Base-by-base conservation (phyloP, 2,888 invertebrate species). In the Andrena chrysosceles region DNA sequence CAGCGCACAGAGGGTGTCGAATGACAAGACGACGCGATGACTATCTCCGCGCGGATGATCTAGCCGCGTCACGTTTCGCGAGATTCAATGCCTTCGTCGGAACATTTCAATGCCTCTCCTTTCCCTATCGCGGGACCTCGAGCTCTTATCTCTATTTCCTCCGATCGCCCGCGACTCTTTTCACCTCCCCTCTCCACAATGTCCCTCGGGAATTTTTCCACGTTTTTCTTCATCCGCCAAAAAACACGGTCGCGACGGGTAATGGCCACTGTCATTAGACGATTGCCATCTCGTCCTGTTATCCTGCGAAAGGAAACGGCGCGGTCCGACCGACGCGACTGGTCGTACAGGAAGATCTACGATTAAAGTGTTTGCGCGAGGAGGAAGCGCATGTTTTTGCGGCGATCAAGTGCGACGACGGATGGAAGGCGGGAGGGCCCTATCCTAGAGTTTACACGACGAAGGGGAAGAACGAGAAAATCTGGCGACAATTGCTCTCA, bases 341-440 rank as follows among this genome's bases (percentile, higher is more conserved):
- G 82, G 67, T 72, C 56, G 70, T 83, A 72, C 71, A 75, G 78
- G 83, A 84, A 75, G 84, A 83, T 83, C 72, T 66, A 75, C 83
- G 83, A 74, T 78, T 74, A 78, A 75, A 83, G 68, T 63, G 62
- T 42, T 56, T 33, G 71, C 71, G 64, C 71, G 72, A 68, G n/a
- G 75, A 67, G 67, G 70, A 75, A 52, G 69, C 48, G 60, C 72
- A 42, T 69, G 80, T 84, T 80, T 84, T 80, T 83, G 70, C 67
- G 33, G 70, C 56, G 66, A 71, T 80, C 69, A 66, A 66, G 13
- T 8, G 54, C 63, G 62, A 74, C 71, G 26, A 56, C 62, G 62
- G 70, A 67, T 56, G 67, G 60, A 62, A 70, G 70, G 56, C 63
- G 10, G 56, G 64, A 59, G 0, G n/a, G 35, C 26, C 48, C 8